Evolutionary conservation across 2,113 vertebrate species (phyloP).

Genomic region (Leucoraja erinaceus): DNA sequence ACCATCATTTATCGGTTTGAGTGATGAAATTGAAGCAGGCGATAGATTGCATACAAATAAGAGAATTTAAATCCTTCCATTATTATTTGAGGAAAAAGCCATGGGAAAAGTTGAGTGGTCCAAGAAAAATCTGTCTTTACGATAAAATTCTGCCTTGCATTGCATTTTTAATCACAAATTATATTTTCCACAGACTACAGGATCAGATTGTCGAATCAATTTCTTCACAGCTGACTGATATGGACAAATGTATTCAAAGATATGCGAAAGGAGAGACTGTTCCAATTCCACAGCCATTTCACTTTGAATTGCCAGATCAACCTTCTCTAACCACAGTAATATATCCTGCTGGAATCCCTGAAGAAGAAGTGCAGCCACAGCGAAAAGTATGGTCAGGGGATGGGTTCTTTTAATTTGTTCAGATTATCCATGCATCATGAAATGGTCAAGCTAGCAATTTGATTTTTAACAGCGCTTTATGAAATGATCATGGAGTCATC

Average conservation of each 20-base stretch:
- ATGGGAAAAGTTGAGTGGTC: too few relatives aligned
- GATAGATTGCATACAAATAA: background rate
- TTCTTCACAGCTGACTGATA: constrained; percentile 72
- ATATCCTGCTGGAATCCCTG: constrained; percentile 76
- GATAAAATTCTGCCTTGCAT: background rate
- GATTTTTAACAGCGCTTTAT: too few relatives aligned
- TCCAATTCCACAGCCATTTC: constrained; percentile 73
- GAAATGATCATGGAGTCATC: too few relatives aligned
- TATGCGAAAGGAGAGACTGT: constrained; percentile 74
- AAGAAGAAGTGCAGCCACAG: constrained; percentile 66
- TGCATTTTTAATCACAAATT: background rate
- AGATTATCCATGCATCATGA: background rate
- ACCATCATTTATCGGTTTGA: background rate
- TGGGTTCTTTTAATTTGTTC: constrained; percentile 37
- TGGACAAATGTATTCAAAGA: constrained; percentile 76
- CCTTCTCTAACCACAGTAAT: constrained; percentile 68
- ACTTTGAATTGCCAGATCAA: constrained; percentile 77
- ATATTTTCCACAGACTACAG: constrained; percentile 59
- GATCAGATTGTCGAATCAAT: constrained; percentile 67
- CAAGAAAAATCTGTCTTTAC: too few relatives aligned
- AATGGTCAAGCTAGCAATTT: background rate
- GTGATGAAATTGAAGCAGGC: background rate
- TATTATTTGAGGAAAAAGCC: too few relatives aligned
- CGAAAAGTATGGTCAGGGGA: constrained; percentile 61
- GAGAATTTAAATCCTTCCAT: background rate